Conservation (phyloP, 2,888 invertebrate genomes). For the Drosophila algonquin region DNA sequence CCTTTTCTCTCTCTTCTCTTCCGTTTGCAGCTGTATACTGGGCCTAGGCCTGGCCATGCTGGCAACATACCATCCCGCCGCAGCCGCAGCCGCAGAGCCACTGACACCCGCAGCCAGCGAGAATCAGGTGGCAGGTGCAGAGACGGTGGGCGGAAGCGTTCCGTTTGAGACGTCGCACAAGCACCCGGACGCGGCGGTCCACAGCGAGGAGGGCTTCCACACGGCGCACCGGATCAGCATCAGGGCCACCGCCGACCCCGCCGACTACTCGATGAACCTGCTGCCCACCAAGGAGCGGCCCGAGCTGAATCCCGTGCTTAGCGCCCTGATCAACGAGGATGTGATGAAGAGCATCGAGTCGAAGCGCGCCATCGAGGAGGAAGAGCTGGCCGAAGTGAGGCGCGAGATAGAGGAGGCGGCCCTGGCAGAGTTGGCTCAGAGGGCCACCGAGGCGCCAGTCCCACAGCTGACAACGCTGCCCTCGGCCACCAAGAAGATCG, state of each 20-base stretch:
- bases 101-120: conserved; percentile 47
- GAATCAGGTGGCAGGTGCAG: conserved; percentile 27
- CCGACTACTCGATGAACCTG: conserved; percentile 79
- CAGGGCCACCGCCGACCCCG: conserved; percentile 63
- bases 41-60: conserved; percentile 58
- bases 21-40: conserved; percentile 64
- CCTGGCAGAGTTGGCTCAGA: conserved; percentile 49
- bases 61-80: conserved; percentile 31
- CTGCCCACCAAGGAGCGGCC: conserved; percentile 84
- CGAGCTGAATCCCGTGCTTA: conserved; percentile 83
- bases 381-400: conserved; percentile 75
- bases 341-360: conserved; percentile 85
- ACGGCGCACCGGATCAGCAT: conserved; percentile 81
- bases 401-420: conserved; percentile 68
- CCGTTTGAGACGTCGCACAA: conserved; percentile 90
- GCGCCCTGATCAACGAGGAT: conserved; percentile 85
- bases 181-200: conserved; percentile 85
- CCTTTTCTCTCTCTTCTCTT: not conserved
- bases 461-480: conserved; percentile 73
- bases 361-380: conserved; percentile 82
- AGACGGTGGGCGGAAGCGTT: conserved; percentile 26
- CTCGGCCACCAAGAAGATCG: conserved; percentile 59
- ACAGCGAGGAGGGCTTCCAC: conserved; percentile 78
- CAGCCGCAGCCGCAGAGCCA: conserved; percentile 46
- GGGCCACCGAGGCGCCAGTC: conserved; percentile 60